Conservation (phyloP, 2,888 invertebrate species). For the Mycalesis mineus region DNA sequence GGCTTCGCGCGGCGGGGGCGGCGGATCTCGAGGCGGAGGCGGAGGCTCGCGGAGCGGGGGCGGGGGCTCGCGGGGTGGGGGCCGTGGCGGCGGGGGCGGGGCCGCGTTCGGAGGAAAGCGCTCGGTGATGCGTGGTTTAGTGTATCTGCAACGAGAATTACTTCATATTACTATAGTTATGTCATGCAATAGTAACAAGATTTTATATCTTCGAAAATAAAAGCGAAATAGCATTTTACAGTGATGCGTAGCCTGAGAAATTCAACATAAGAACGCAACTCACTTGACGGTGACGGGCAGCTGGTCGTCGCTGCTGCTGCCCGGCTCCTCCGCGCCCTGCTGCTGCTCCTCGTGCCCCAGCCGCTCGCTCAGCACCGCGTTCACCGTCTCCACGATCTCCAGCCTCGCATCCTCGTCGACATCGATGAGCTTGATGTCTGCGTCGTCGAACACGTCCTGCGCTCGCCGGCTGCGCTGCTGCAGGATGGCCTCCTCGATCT, state of each 20-base stretch:
- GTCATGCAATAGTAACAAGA: no score
- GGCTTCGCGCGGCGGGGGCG: constrained; percentile 14
- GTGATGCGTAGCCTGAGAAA: no score
- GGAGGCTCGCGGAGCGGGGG: constrained; percentile 22
- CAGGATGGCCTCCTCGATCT: constrained; percentile 56
- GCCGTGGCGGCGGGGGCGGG: constrained; percentile 21
- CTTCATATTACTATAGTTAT: no score
- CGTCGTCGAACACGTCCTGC: constrained; percentile 28
- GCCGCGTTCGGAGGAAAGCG: constrained; percentile 23
- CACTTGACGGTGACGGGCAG: constrained; percentile 18
- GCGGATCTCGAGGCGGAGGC: constrained; percentile 20
- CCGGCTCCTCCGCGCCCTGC: constrained; percentile 5
- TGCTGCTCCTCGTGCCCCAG: not conserved
- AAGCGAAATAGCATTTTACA: no score
- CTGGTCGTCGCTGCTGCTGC: constrained; percentile 11
- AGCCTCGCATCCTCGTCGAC: constrained; percentile 37
- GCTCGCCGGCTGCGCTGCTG: constrained; percentile 41
- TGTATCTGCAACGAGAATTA: constrained; percentile 19
- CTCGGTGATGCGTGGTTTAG: constrained; percentile 25
- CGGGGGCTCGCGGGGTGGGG: constrained; percentile 17
- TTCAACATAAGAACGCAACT: not conserved
- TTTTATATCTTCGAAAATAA: no score
- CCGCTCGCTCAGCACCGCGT: constrained; percentile 21
- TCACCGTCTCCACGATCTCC: constrained; percentile 30
- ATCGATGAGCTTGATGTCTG: constrained; percentile 30